A percentile compares a stretch with the other conserved stretches of the same genome.
Conservation (phyloP, 53 echinoderm and acorn worm species). For the Pentamera pediparva region DNA sequence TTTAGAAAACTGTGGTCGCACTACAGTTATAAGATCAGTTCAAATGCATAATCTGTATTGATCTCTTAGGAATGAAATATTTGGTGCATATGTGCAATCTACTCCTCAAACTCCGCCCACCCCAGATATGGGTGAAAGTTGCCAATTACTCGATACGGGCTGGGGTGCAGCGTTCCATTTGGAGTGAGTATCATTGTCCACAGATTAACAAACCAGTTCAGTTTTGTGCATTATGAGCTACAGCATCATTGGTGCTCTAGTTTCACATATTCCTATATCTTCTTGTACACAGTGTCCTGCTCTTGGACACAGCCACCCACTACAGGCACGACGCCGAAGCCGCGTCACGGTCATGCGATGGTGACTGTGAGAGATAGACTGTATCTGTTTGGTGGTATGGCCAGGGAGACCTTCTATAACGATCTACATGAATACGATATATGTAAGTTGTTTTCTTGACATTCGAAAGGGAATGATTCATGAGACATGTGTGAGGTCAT, state of each 20-base stretch:
- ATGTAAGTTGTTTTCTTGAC: constrained; percentile 43
- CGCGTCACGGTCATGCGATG: constrained; percentile 94
- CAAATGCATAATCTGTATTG: too few relatives aligned
- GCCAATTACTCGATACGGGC: too few relatives aligned
- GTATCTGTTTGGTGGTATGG: constrained; percentile 90
- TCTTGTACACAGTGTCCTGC: constrained; percentile 23
- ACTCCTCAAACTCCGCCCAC: too few relatives aligned
- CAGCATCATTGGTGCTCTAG: background rate
- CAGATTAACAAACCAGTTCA: too few relatives aligned
- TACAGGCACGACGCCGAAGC: constrained; percentile 62
- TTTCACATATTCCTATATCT: background rate
- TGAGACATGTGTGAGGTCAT: background rate
- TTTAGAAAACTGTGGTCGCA: too few relatives aligned
- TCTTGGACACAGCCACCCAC: constrained; percentile 70
- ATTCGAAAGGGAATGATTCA: too few relatives aligned
- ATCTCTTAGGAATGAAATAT: too few relatives aligned
- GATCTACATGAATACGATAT: constrained; percentile 70
- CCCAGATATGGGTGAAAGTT: too few relatives aligned
- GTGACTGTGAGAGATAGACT: constrained; percentile 75
- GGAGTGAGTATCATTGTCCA: too few relatives aligned
- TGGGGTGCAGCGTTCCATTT: too few relatives aligned
- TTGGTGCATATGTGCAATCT: too few relatives aligned
- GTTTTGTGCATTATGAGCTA: background rate
- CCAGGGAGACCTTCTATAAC: constrained; percentile 57
- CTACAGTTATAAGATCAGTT: too few relatives aligned